Conservation (phyloP, 1,140 invertebrate species). For the Musca domestica region DNA sequence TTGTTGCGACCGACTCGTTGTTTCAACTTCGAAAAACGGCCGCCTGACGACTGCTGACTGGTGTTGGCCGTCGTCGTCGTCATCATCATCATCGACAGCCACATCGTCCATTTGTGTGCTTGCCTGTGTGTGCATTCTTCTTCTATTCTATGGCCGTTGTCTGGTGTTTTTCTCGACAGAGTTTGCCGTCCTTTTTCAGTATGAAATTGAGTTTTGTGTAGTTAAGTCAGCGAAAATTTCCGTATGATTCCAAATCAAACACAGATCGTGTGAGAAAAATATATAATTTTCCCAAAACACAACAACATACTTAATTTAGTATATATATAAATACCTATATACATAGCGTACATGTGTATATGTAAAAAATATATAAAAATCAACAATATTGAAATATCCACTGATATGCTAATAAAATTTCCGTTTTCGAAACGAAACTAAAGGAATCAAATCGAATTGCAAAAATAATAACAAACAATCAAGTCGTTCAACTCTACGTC, state of each 20-base stretch:
- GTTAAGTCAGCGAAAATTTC: conserved; percentile 54
- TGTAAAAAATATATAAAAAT: too few relatives aligned
- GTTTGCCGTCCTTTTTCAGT: conserved; percentile 52
- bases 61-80: conserved; percentile 28
- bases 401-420: too few relatives aligned
- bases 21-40: too few relatives aligned
- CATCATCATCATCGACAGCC: too few relatives aligned
- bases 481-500: too few relatives aligned
- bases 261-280: conserved; percentile 8
- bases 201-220: conserved; percentile 54
- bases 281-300: not conserved
- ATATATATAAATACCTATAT: too few relatives aligned
- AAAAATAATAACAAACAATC: too few relatives aligned
- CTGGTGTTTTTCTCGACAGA: conserved; percentile 36
- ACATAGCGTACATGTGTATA: too few relatives aligned
- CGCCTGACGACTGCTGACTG: conserved; percentile 43
- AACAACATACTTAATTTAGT: too few relatives aligned
- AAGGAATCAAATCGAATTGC: too few relatives aligned
- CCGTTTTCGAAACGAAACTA: too few relatives aligned
- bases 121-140: conserved; percentile 27
- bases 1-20: conserved; percentile 31
- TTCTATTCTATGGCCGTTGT: conserved; percentile 27
- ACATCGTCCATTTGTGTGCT: conserved; percentile 28
- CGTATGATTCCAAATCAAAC: conserved; percentile 16
- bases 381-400: too few relatives aligned